A percentile compares a stretch with the other conserved stretches of the same genome.
Conservation (phyloP, 2,113 vertebrate species). For the Bufo gargarizans region DNA sequence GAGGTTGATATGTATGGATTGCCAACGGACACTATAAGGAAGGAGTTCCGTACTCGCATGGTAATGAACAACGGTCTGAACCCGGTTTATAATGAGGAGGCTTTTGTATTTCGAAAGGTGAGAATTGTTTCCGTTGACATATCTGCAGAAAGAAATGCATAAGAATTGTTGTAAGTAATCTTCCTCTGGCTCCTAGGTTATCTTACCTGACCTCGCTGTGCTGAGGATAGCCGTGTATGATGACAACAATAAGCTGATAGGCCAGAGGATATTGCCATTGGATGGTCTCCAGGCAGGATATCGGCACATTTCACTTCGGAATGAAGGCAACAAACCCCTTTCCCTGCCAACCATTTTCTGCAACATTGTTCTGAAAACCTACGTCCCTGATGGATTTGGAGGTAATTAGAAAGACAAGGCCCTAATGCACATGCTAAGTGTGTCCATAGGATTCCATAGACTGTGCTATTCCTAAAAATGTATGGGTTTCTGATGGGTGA, state of each 20-base stretch:
- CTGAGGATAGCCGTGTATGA: slow-evolving; percentile 96
- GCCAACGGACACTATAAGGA: slow-evolving; percentile 95
- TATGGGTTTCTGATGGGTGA: no score
- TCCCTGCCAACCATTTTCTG: slow-evolving; percentile 97
- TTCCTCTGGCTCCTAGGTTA: slow-evolving; percentile 79
- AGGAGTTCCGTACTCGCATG: slow-evolving; percentile 97
- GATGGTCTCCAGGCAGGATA: slow-evolving; percentile 97
- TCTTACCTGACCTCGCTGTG: slow-evolving; percentile 94
- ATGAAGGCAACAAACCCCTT: slow-evolving; percentile 96
- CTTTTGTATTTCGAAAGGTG: slow-evolving; percentile 98
- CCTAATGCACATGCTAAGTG: no score
- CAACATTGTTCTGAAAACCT: slow-evolving; percentile 98
- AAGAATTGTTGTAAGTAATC: slow-evolving; percentile 28
- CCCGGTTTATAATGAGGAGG: slow-evolving; percentile 96
- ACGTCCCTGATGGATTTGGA: slow-evolving; percentile 97
- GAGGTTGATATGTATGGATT: slow-evolving; percentile 98
- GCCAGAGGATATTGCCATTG: slow-evolving; percentile 93
- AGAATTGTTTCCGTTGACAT: neutral
- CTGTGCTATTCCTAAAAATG: no score
- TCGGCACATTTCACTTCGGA: slow-evolving; percentile 95
- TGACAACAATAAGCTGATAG: slow-evolving; percentile 95
- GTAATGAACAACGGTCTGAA: slow-evolving; percentile 99
- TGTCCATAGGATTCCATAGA: no score
- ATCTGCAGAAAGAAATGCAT: neutral
- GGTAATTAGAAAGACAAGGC: slow-evolving; percentile 73